phyloP scores from a whole-genome alignment of 2,113 vertebrate species.

The Nanorana parkeri region DNA sequence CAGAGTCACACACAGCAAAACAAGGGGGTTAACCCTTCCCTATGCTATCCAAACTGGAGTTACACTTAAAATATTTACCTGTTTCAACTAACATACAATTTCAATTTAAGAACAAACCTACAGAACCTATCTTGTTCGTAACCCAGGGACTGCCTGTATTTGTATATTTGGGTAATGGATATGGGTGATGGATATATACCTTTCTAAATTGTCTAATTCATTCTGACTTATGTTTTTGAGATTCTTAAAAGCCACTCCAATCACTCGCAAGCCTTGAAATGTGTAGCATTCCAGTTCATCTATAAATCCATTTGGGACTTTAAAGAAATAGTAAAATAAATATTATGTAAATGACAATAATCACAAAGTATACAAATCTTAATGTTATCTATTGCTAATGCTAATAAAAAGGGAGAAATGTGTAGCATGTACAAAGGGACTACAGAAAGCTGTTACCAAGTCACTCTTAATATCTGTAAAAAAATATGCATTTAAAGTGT shows the following conservation, averaged over 20 bases:
- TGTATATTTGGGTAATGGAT: background rate
- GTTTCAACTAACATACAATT: no score
- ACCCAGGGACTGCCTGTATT: no score
- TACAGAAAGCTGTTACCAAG: no score
- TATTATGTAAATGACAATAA: background rate
- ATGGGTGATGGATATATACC: constrained; percentile 13
- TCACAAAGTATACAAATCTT: background rate
- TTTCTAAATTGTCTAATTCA: constrained; percentile 39
- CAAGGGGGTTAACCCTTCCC: no score
- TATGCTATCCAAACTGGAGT: no score
- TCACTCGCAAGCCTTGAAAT: constrained; percentile 56
- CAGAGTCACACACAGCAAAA: no score
- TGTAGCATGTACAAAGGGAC: no score
- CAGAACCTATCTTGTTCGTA: no score
- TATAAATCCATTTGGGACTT: constrained; percentile 51
- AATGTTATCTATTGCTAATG: background rate
- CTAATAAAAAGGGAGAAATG: background rate
- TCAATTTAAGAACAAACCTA: no score
- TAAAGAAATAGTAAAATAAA: background rate
- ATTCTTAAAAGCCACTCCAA: constrained; percentile 52
- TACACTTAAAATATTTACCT: no score
- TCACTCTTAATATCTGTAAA: background rate
- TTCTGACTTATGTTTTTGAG: background rate
- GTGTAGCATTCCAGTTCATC: constrained; percentile 52
- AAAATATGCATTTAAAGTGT: no score